These are phyloP conservation scores for Cotesia vestalis DNA, from an alignment of 1,140 invertebrate genomes.

Conservation along the genomic window DNA sequence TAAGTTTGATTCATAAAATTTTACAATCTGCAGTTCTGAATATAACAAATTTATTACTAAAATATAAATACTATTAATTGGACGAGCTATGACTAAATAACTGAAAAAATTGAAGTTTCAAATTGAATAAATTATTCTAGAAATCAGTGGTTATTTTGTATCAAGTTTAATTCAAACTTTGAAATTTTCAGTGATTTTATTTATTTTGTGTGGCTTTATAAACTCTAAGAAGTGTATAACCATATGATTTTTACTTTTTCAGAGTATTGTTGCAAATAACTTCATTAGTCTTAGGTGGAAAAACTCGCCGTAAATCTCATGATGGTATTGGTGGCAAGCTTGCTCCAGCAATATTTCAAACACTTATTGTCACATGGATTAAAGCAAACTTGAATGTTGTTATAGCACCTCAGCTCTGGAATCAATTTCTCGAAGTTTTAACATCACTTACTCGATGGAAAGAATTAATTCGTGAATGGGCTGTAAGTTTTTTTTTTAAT, in stretches of 20 bases:
- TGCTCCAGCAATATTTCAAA: conserved; percentile 93
- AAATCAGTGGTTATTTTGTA: too few relatives aligned
- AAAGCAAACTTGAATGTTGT: conserved; percentile 95
- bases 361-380: conserved; percentile 97
- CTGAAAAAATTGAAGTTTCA: too few relatives aligned
- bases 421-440: conserved; percentile 89
- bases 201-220: conserved; percentile 27
- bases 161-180: too few relatives aligned
- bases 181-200: conserved; percentile 7
- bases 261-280: conserved; percentile 90
- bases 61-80: too few relatives aligned
- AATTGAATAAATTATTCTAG: too few relatives aligned
- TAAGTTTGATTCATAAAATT: conserved; percentile 37
- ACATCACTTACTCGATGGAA: conserved; percentile 93
- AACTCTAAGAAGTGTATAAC: neutral
- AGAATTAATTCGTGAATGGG: conserved; percentile 95
- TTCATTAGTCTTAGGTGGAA: conserved; percentile 84
- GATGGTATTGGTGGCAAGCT: conserved; percentile 83
- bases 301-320: conserved; percentile 77
- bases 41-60: too few relatives aligned
- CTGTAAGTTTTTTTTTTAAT: conserved; percentile 70
- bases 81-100: too few relatives aligned
- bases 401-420: conserved; percentile 89
- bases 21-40: neutral
- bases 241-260: conserved; percentile 71